Evolutionary conservation across 2,797 vertebrate genomes (phyloP).

Genomic region (Scomberomorus guttatus): DNA sequence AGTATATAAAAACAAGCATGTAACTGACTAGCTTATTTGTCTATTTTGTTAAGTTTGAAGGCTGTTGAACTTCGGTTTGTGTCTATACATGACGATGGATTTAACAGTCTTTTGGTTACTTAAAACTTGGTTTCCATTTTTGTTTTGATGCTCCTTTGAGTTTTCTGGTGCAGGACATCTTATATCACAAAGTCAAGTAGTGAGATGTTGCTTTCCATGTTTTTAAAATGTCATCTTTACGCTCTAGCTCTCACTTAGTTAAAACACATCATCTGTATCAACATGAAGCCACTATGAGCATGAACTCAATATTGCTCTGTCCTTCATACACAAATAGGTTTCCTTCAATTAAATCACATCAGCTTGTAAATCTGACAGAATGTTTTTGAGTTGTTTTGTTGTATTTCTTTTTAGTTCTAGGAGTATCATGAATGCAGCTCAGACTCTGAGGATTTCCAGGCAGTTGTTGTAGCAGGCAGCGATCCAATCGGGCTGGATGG

Average conservation of each 20-base stretch:
- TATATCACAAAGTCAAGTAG: constrained; percentile 23
- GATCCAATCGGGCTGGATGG: constrained; percentile 94
- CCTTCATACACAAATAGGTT: constrained; percentile 13
- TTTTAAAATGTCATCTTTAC: no score
- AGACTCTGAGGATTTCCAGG: constrained; percentile 94
- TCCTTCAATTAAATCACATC: not conserved
- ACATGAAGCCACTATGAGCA: constrained; percentile 10
- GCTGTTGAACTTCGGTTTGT: no score
- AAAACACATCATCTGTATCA: constrained; percentile 21
- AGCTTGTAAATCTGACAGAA: constrained; percentile 5
- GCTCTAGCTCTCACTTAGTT: constrained; percentile 1
- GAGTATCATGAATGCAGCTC: constrained; percentile 69
- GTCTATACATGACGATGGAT: no score
- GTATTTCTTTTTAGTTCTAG: no score
- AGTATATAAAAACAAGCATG: constrained; percentile 11
- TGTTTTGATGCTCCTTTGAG: constrained; percentile 1
- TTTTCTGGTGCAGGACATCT: constrained; percentile 12
- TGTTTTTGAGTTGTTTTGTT: constrained; percentile 14
- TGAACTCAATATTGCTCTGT: constrained; percentile 19
- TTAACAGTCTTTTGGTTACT: constrained; percentile 19
- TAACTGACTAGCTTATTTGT: constrained; percentile 6
- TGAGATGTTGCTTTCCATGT: not conserved
- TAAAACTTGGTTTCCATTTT: constrained; percentile 12
- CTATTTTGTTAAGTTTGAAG: not conserved
- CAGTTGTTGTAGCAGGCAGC: constrained; percentile 96